phyloP scores from a whole-genome alignment of 2,888 invertebrate genomes.

The Lithophane semibrunnea region DNA sequence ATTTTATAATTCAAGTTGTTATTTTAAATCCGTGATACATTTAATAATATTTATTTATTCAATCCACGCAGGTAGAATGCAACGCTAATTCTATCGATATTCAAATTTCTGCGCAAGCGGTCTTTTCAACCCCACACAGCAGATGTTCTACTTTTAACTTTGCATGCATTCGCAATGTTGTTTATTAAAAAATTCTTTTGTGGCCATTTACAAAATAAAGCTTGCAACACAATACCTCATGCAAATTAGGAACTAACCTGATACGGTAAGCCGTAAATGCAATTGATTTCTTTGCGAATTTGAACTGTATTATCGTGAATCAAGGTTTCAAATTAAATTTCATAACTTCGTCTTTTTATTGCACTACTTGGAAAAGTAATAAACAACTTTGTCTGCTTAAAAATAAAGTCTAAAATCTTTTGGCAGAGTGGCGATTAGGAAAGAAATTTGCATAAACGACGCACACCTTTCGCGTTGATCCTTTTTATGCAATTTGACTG shows the following conservation, averaged over 20 bases:
- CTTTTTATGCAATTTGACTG: slow-evolving; percentile 88
- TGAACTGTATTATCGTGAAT: slow-evolving; percentile 70
- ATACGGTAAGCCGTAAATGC: slow-evolving; percentile 68
- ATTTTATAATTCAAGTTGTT: slow-evolving; percentile 11
- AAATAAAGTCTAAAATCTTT: slow-evolving; percentile 67
- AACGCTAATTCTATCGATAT: slow-evolving; percentile 67
- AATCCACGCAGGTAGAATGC: slow-evolving; percentile 58
- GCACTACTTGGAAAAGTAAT: slow-evolving; percentile 11
- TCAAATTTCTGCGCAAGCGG: slow-evolving; percentile 66
- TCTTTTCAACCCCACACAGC: slow-evolving; percentile 75
- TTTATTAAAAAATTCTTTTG: slow-evolving; percentile 89
- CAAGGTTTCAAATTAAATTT: slow-evolving; percentile 73
- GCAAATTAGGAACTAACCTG: slow-evolving; percentile 85
- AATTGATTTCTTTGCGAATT: slow-evolving; percentile 64
- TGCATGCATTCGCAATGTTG: slow-evolving; percentile 84
- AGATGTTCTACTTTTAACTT: slow-evolving; percentile 88
- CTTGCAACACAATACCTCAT: slow-evolving; percentile 88
- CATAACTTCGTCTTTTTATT: slow-evolving; percentile 79
- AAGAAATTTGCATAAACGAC: slow-evolving; percentile 87
- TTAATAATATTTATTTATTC: slow-evolving; percentile 49
- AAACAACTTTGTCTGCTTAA: slow-evolving; percentile 58
- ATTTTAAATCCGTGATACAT: slow-evolving; percentile 20
- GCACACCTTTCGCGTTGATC: slow-evolving; percentile 88
- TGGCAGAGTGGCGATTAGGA: slow-evolving; percentile 62
- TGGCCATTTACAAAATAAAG: slow-evolving; percentile 89